Evolutionary conservation across 2,797 vertebrate species (phyloP).

Genomic region (Simalia tracyae): DNA sequence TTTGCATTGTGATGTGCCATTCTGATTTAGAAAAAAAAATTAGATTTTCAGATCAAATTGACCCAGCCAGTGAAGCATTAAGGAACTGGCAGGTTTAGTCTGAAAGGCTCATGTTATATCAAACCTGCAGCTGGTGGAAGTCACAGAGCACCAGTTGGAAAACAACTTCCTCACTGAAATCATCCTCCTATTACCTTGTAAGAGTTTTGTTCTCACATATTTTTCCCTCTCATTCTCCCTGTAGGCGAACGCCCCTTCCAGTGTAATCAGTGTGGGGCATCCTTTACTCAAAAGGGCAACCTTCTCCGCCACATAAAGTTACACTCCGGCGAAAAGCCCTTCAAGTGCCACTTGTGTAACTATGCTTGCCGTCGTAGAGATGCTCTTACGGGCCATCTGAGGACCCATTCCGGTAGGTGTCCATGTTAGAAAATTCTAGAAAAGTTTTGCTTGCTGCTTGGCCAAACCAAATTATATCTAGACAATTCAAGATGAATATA

Average conservation of each 20-base stretch:
- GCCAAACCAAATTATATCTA: neutral
- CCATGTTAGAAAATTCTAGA: fast-evolving
- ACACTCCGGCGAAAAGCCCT: conserved; percentile 98
- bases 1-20: conserved; percentile 99
- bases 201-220: conserved; percentile 63
- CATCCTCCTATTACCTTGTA: conserved; percentile 64
- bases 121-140: conserved; percentile 85
- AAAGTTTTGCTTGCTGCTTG: neutral
- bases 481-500: neutral
- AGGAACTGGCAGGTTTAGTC: conserved; percentile 97
- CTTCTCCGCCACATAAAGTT: conserved; percentile 97
- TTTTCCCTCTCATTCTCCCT: conserved; percentile 56
- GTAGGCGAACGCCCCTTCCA: conserved; percentile 97
- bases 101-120: conserved; percentile 98
- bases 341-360: conserved; percentile 99
- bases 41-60: conserved; percentile 99
- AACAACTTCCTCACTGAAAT: conserved; percentile 82
- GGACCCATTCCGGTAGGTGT: conserved; percentile 93
- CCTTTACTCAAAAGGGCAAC: conserved; percentile 99
- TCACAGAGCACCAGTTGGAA: conserved; percentile 75
- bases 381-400: conserved; percentile 95
- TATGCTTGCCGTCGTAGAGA: conserved; percentile 97
- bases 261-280: conserved; percentile 97
- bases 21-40: conserved; percentile 99
- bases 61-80: conserved; percentile 99